Conservation (phyloP, 2,888 invertebrate genomes). For the Plebejus anna region DNA sequence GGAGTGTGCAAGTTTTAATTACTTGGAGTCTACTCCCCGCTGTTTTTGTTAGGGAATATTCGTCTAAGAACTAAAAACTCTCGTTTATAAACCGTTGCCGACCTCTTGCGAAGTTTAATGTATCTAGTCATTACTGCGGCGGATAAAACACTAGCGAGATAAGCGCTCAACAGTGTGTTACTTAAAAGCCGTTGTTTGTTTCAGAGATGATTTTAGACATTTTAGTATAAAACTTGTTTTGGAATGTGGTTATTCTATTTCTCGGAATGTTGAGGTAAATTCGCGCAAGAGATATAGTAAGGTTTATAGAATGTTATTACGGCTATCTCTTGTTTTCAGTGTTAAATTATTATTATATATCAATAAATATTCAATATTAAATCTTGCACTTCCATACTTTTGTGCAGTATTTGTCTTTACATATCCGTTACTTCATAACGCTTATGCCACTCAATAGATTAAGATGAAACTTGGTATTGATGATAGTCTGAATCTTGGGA, state of each 20-base stretch:
- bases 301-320: too few species aligned
- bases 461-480: too few species aligned
- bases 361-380: too few species aligned
- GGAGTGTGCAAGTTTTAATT: slow-evolving; percentile 68
- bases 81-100: slow-evolving; percentile 60
- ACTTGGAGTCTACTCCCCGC: slow-evolving; percentile 63
- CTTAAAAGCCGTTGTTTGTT: slow-evolving; percentile 11
- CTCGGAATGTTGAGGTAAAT: not conserved
- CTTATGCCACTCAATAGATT: too few species aligned
- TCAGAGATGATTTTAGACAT: not conserved
- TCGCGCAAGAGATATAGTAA: too few species aligned
- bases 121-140: slow-evolving; percentile 41
- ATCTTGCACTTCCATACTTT: too few species aligned
- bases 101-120: slow-evolving; percentile 51
- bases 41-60: slow-evolving; percentile 57
- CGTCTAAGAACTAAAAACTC: slow-evolving; percentile 64
- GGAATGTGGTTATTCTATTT: not conserved
- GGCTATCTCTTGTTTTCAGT: too few species aligned
- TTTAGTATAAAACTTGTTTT: not conserved
- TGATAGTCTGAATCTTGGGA: too few species aligned
- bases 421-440: too few species aligned
- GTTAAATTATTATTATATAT: too few species aligned
- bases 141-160: slow-evolving; percentile 34
- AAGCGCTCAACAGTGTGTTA: slow-evolving; percentile 9
- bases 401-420: too few species aligned